Conservation (phyloP, 1,140 invertebrate genomes). For the Nymphalis io region DNA sequence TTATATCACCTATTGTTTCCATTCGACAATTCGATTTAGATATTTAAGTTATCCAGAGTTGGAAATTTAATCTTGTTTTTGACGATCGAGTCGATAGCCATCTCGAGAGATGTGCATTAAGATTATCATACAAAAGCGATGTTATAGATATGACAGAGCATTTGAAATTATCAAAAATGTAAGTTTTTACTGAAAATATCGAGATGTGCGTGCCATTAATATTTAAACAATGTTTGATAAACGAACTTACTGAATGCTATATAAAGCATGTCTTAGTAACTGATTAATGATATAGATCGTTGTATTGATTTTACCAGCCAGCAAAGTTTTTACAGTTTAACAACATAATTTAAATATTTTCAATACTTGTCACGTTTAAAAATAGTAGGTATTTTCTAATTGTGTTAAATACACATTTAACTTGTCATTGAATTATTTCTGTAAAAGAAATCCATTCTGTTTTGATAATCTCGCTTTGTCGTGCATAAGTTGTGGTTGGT, state of each 20-base stretch:
- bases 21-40: conserved; percentile 45
- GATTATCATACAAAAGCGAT: conserved; percentile 48
- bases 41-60: conserved; percentile 44
- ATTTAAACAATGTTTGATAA: conserved; percentile 9
- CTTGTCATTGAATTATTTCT: no score
- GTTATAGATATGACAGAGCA: conserved; percentile 24
- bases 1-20: conserved; percentile 62
- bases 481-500: no score
- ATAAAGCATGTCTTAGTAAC: neutral
- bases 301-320: no score
- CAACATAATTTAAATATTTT: no score
- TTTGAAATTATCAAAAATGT: conserved; percentile 17
- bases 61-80: conserved; percentile 42
- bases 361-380: no score
- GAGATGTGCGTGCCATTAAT: conserved; percentile 15
- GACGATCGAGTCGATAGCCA: conserved; percentile 35
- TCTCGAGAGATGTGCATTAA: conserved; percentile 37
- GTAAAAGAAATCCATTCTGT: no score
- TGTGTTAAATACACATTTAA: no score
- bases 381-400: no score
- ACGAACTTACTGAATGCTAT: neutral
- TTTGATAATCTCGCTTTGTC: no score
- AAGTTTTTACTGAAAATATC: conserved; percentile 21
- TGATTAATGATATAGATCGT: neutral
- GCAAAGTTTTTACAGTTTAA: no score